Evolutionary conservation across 2,797 vertebrate genomes (phyloP), one percentile per base, ranked within the genome.

Genomic region (Tenualosa thibaudeaui): DNA sequence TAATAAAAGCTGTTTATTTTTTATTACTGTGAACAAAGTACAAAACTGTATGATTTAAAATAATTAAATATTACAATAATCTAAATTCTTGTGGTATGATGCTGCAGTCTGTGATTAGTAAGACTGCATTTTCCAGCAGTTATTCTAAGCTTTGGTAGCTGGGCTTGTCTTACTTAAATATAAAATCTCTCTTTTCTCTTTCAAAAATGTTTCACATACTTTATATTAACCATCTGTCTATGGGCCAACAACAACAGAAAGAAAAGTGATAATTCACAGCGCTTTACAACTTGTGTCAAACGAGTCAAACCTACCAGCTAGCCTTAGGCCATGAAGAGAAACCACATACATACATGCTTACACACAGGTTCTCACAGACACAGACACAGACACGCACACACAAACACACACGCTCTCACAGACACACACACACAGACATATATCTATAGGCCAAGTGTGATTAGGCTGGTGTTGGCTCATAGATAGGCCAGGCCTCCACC

Each of bases 401-500:
- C 68, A 75, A 12, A 75, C 68, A 75, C 68, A 75, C 31, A 75
- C 65, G 37, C 65, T 37, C 65, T 37, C 65, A 31, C 24, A 68
- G 24, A 68, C 62, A 68, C 26, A 68, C 26, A 31, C 62, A 68
- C 62, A n/a, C 49, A 68, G 56, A 56, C 24, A 75, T 51, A 50
- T 40, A 13, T 26, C 51, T 7, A 53, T 4, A 37, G 75, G 51
- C 24, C 43, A 24, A 78, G 51, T 26, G 43, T 75, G 68, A 43
- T 75, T 22, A 58, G 62, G 31, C 40, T 53, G 65, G 43, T 88
- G 85, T 89, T 86, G 86, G 88, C 86, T 91, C 88, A 89, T 90
- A 89, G 87, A 89, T 88, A 91, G 88, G 78, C 85, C 78, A 91
- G 88, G 78, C 85, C 85, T 87, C 71, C 86, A 83, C 37, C 85